Evolutionary conservation across 1,140 invertebrate species (phyloP).

Genomic region (Drosophila guanche): DNA sequence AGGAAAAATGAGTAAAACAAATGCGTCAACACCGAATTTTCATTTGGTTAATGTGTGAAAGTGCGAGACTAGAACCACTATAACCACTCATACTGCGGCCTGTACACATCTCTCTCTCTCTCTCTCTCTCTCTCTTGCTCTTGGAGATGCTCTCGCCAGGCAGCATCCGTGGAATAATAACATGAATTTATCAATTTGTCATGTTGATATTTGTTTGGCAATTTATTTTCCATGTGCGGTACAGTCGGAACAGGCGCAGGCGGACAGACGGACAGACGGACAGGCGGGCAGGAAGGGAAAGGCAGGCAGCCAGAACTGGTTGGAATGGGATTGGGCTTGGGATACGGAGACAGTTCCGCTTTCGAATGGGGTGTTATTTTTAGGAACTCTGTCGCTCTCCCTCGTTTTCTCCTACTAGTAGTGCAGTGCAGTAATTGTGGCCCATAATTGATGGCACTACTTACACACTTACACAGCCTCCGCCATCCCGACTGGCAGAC

Average conservation of each 20-base stretch:
- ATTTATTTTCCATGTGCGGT: constrained; percentile 75
- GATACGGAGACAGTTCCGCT: constrained; percentile 32
- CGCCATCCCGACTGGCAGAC: not conserved
- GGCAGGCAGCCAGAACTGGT: constrained; percentile 22
- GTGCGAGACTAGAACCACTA: constrained; percentile 53
- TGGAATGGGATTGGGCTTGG: constrained; percentile 16
- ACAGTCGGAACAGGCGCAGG: constrained; percentile 9
- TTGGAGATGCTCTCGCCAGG: constrained; percentile 31
- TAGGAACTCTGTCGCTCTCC: constrained; percentile 25
- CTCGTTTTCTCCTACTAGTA: not conserved
- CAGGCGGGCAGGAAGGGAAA: constrained; percentile 4
- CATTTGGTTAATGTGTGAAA: constrained; percentile 81
- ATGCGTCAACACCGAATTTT: constrained; percentile 82
- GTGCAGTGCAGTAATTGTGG: constrained; percentile 54
- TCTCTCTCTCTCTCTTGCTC: constrained; percentile 4
- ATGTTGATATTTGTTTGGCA: constrained; percentile 83
- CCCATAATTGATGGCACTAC: constrained; percentile 73
- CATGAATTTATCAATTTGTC: constrained; percentile 82
- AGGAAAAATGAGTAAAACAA: constrained; percentile 70
- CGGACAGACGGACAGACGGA: too few species aligned
- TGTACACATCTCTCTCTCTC: constrained; percentile 5
- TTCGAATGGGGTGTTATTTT: constrained; percentile 60
- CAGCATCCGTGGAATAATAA: constrained; percentile 74
- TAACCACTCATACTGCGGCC: constrained; percentile 34
- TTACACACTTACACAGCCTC: constrained; percentile 42